Evolutionary conservation across 2,797 vertebrate species (phyloP), one percentile per base, ranked within the genome.

Genomic region (Pseudochaenichthys georgianus): DNA sequence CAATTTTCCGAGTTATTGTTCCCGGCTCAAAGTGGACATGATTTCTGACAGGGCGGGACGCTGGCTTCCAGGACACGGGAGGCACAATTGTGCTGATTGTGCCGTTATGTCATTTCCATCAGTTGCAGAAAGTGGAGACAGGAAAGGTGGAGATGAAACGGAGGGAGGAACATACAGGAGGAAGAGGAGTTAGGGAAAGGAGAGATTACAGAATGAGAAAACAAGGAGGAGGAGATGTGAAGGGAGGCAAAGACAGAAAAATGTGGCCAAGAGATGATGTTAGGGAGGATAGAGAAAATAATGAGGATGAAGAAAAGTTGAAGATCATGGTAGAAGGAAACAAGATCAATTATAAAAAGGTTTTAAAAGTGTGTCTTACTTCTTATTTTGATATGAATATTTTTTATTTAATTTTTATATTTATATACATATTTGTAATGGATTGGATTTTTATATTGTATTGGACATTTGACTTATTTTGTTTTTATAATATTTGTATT

Each of bases 1-100:
- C 64, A 42, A 34, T 79, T 79, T 53, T 60, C 57, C 3, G 5
- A 64, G n/a, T 64, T 80, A 81, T 70, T 82, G 70, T 84, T 82
- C 53, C 64, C 53, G 57, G 9, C 58, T 47, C 54, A 64, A 70
- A 72, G 78, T 60, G 58, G 66, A 77, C 74, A 47, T 31, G 73
- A 60, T 69, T 69, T 64, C 62, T 71, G 84, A 77, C 73, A 60
- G 78, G 75, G 43, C 17, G 50, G 68, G 68, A 65, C 53, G 50
- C 6, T 12, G 58, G 66, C 41, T 53, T 75, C 59, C 34, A 61
- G 59, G n/a, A 63, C 2, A 15, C 13, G 5, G 67, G 46, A 72
- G 55, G 73, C 21, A 41, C 70, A 59, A 67, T 66, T 66, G 63
- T 62, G 78, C 73, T 53, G 83, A 77, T 77, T 67, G 72, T 66